phyloP scores from a whole-genome alignment of 53 echinoderm and acorn worm species.

The Arbacia lixula region DNA sequence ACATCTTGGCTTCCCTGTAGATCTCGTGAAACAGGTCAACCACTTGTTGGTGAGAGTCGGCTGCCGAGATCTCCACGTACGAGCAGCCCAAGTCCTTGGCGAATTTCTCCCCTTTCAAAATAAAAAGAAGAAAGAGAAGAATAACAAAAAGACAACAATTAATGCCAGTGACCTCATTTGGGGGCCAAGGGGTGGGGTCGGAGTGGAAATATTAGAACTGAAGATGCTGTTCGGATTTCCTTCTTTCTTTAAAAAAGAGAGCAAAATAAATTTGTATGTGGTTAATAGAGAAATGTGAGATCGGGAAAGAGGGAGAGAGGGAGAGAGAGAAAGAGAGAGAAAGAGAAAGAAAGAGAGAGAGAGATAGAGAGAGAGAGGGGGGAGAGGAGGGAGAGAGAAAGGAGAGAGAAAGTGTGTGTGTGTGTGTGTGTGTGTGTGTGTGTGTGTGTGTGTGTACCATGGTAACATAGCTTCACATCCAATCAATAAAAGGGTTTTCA shows the following conservation, averaged over 20 bases:
- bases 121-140: neutral
- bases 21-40: slow-evolving; percentile 91
- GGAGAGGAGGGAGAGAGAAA: neutral
- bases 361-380: too few relatives aligned
- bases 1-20: slow-evolving; percentile 91
- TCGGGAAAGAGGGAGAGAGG: neutral
- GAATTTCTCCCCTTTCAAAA: slow-evolving; percentile 68
- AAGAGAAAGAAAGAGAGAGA: neutral
- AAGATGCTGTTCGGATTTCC: too few relatives aligned
- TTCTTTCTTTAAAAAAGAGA: too few relatives aligned
- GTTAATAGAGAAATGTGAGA: neutral
- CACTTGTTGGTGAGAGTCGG: slow-evolving; percentile 79
- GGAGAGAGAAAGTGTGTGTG: too few relatives aligned
- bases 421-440: too few relatives aligned
- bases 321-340: neutral
- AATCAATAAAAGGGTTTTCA: too few relatives aligned
- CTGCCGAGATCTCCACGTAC: slow-evolving; percentile 84
- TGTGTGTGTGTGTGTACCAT: too few relatives aligned
- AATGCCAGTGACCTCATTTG: too few relatives aligned
- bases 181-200: too few relatives aligned
- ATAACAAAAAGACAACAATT: neutral
- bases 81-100: slow-evolving; percentile 90
- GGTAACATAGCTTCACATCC: too few relatives aligned
- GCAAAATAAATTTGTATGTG: too few relatives aligned
- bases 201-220: too few relatives aligned